Percentiles rank a stretch among this genome's conserved stretches.
phyloP scores from a whole-genome alignment of 2,888 invertebrate species.

The Chydorus sphaericus region DNA sequence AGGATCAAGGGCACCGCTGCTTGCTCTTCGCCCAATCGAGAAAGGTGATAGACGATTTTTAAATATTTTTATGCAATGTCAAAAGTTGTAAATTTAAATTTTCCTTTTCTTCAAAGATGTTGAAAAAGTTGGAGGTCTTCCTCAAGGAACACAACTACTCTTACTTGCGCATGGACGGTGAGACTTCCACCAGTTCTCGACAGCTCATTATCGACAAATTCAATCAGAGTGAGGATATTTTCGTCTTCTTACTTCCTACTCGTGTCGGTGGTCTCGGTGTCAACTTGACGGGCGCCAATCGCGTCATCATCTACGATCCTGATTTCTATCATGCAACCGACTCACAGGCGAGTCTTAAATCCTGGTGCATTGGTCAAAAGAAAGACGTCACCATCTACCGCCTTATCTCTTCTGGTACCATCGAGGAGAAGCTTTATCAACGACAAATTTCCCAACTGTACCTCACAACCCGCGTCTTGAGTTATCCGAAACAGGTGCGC shows the following conservation, averaged over 20 bases:
- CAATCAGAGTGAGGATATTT: slow-evolving; percentile 47
- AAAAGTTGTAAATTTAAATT: too few relatives aligned
- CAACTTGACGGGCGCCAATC: slow-evolving; percentile 79
- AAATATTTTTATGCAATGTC: background rate
- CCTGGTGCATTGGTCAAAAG: slow-evolving; percentile 81
- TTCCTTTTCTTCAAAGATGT: slow-evolving; percentile 46
- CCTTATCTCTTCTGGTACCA: slow-evolving; percentile 71
- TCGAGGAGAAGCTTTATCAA: slow-evolving; percentile 93
- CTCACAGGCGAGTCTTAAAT: slow-evolving; percentile 73
- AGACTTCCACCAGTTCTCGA: slow-evolving; percentile 56
- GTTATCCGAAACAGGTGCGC: slow-evolving; percentile 76
- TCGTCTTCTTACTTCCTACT: slow-evolving; percentile 79
- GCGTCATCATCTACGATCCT: slow-evolving; percentile 87
- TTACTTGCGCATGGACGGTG: slow-evolving; percentile 79
- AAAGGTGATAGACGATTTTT: slow-evolving; percentile 32
- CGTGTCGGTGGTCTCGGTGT: slow-evolving; percentile 88
- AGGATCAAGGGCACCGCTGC: slow-evolving; percentile 68
- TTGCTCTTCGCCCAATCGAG: slow-evolving; percentile 77
- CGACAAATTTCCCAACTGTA: slow-evolving; percentile 90
- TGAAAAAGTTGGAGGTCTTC: slow-evolving; percentile 64
- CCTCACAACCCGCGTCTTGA: slow-evolving; percentile 70
- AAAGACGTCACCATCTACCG: slow-evolving; percentile 73
- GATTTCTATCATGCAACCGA: slow-evolving; percentile 97
- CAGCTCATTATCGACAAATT: slow-evolving; percentile 68
- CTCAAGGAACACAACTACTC: slow-evolving; percentile 50